Percentiles rank a stretch among this genome's conserved stretches.
Evolutionary conservation across 2,888 invertebrate species (phyloP).

Genomic region (Tillus elongatus): DNA sequence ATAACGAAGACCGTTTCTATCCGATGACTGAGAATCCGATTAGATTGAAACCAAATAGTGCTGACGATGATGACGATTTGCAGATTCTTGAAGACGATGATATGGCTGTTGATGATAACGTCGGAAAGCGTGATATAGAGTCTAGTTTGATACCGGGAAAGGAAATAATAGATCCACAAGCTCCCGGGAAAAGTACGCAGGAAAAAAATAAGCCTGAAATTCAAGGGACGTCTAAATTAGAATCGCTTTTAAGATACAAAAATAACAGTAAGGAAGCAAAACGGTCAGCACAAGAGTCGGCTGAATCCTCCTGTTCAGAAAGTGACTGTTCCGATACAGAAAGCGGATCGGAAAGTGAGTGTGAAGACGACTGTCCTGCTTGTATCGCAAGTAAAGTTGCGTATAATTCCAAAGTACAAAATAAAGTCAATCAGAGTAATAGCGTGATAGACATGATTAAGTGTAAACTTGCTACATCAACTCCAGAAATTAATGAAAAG

Average conservation of each 20-base stretch:
- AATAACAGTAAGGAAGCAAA: too few species aligned
- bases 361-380: constrained; percentile 3
- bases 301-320: too few species aligned
- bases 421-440: too few species aligned
- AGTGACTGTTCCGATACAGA: not conserved
- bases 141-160: not conserved
- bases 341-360: not conserved
- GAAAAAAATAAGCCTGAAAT: too few species aligned
- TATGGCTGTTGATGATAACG: not conserved
- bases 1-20: constrained; percentile 34
- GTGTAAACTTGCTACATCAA: too few species aligned
- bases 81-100: not conserved
- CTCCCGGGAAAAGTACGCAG: not conserved
- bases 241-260: not conserved
- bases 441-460: too few species aligned
- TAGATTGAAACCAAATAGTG: constrained; percentile 20
- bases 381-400: too few species aligned
- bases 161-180: not conserved
- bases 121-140: not conserved
- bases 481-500: too few species aligned
- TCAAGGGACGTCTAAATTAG: too few species aligned
- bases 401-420: too few species aligned
- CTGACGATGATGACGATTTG: not conserved
- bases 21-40: constrained; percentile 36
- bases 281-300: too few species aligned